Evolutionary conservation across 2,113 vertebrate genomes (phyloP).

Genomic region (Hippopotamus amphibius): DNA sequence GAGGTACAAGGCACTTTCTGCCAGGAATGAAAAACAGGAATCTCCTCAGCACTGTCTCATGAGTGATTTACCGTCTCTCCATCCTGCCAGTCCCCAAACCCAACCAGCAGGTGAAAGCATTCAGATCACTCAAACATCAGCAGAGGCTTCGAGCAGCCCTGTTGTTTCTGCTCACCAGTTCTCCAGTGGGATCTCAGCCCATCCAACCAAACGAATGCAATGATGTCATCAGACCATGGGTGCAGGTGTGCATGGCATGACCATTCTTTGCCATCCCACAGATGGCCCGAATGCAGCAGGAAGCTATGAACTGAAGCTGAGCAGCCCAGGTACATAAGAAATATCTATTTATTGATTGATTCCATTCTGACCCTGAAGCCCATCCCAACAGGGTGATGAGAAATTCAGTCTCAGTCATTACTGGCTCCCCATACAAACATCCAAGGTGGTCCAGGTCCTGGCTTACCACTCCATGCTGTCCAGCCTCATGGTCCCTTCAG

Average conservation of each 20-base stretch:
- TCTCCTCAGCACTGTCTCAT: background rate
- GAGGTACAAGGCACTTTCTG: background rate
- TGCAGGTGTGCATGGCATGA: background rate
- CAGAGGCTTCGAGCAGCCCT: background rate
- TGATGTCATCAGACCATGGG: accelerated
- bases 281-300: background rate
- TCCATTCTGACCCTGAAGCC: background rate
- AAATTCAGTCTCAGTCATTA: background rate
- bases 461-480: background rate
- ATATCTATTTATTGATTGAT: background rate
- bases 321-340: background rate
- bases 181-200: background rate
- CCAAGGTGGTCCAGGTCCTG: background rate
- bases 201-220: too few species aligned
- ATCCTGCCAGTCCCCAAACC: background rate
- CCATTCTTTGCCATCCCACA: too few species aligned
- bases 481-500: background rate
- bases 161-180: background rate
- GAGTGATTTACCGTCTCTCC: background rate
- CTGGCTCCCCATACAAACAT: background rate
- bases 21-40: background rate
- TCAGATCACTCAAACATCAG: background rate
- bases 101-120: background rate
- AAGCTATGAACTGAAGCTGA: background rate
- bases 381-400: background rate